phyloP scores from a whole-genome alignment of 2,888 invertebrate species.

The Troides aeacus region DNA sequence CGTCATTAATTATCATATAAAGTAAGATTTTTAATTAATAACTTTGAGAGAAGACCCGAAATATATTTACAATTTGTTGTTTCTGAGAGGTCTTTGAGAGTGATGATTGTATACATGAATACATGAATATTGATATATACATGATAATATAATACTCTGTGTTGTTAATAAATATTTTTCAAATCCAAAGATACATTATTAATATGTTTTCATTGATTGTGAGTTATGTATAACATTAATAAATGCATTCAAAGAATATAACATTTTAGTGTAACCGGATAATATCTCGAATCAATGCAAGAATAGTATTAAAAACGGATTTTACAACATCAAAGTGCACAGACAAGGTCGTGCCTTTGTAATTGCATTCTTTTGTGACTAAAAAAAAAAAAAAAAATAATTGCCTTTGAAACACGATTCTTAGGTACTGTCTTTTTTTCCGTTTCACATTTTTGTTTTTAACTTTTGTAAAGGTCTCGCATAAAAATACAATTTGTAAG shows the following conservation, averaged over 20 bases:
- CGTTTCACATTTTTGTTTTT: background rate
- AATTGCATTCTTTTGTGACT: background rate
- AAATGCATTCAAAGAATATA: conserved; percentile 5
- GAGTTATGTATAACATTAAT: background rate
- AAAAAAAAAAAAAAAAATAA: background rate
- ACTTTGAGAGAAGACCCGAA: background rate
- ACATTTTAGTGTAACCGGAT: conserved; percentile 6
- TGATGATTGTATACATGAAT: background rate
- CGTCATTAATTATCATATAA: background rate
- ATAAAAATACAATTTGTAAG: no score
- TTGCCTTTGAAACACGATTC: background rate
- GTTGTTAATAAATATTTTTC: background rate
- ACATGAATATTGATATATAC: background rate
- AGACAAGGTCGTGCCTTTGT: background rate
- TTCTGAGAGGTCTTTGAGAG: background rate
- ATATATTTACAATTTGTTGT: background rate
- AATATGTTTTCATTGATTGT: no score
- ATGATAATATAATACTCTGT: background rate
- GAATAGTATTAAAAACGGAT: background rate
- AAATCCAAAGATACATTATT: no score
- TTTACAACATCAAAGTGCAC: background rate
- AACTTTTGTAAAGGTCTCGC: no score
- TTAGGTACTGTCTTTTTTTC: background rate
- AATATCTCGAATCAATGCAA: background rate
- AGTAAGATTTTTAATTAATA: background rate